A percentile compares a stretch with the other conserved stretches of the same genome.
Conservation (phyloP, 2,797 vertebrate species). For the Paratrypauchen microcephalus region DNA sequence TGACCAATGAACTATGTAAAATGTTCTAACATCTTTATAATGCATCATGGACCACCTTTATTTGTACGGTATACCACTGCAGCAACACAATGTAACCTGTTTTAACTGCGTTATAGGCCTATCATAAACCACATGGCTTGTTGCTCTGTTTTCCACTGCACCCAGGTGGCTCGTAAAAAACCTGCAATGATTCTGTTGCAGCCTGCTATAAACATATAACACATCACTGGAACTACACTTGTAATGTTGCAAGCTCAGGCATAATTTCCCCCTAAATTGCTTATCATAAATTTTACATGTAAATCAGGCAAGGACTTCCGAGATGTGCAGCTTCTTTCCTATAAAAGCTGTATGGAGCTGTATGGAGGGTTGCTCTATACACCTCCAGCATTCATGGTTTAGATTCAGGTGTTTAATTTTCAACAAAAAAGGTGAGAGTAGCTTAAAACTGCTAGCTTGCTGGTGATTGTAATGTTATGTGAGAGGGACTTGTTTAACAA, state of each 20-base stretch:
- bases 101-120: background rate
- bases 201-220: conserved; percentile 17
- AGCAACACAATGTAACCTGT: background rate
- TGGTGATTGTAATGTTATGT: no score
- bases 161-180: conserved; percentile 12
- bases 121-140: conserved; percentile 1
- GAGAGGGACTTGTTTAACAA: no score
- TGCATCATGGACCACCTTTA: background rate
- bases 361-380: no score
- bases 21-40: background rate
- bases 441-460: no score
- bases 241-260: conserved; percentile 8
- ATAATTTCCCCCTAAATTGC: conserved; percentile 32
- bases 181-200: conserved; percentile 24
- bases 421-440: no score
- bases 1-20: background rate
- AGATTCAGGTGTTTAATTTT: no score
- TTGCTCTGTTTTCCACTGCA: conserved; percentile 6
- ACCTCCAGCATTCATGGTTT: no score
- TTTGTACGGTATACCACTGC: background rate
- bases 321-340: background rate
- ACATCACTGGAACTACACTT: conserved; percentile 2
- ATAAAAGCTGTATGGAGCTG: background rate
- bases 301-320: conserved; percentile 22
- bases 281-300: conserved; percentile 46